Percentiles rank a stretch among this genome's conserved stretches.
phyloP scores from a whole-genome alignment of 2,888 invertebrate genomes.

The Volucella zonaria region DNA sequence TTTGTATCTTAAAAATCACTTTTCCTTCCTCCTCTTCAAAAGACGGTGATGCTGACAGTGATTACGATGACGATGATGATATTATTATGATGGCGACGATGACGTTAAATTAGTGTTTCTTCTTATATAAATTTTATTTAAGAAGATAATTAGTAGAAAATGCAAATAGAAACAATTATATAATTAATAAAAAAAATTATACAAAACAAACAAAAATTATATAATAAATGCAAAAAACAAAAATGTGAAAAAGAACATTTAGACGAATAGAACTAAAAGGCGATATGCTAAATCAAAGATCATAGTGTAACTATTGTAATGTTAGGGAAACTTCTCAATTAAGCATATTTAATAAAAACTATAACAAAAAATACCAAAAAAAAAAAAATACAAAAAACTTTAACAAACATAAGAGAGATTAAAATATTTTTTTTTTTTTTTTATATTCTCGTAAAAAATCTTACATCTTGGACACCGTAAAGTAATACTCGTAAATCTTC shows the following conservation, averaged over 20 bases:
- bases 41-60: neutral
- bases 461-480: conserved; percentile 9
- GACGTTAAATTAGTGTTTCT: conserved; percentile 62
- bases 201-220: conserved; percentile 3
- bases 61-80: neutral
- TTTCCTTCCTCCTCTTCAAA: conserved; percentile 26
- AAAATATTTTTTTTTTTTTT: conserved; percentile 42
- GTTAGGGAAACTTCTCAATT: conserved; percentile 66
- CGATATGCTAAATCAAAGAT: conserved; percentile 63
- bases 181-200: conserved; percentile 18
- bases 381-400: conserved; percentile 25
- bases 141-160: conserved; percentile 4
- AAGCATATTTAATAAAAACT: conserved; percentile 55
- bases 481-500: neutral
- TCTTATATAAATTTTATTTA: conserved; percentile 45
- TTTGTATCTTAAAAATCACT: conserved; percentile 26
- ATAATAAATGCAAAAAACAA: neutral
- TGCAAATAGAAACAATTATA: too few relatives aligned
- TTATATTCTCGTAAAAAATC: conserved; percentile 24
- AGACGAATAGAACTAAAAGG: conserved; percentile 30
- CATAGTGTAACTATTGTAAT: conserved; percentile 70
- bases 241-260: conserved; percentile 12
- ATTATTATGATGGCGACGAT: conserved; percentile 18
- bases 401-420: conserved; percentile 9
- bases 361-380: conserved; percentile 31